Conservation (phyloP, 2,113 vertebrate genomes). For the Amphilophus citrinellus region DNA sequence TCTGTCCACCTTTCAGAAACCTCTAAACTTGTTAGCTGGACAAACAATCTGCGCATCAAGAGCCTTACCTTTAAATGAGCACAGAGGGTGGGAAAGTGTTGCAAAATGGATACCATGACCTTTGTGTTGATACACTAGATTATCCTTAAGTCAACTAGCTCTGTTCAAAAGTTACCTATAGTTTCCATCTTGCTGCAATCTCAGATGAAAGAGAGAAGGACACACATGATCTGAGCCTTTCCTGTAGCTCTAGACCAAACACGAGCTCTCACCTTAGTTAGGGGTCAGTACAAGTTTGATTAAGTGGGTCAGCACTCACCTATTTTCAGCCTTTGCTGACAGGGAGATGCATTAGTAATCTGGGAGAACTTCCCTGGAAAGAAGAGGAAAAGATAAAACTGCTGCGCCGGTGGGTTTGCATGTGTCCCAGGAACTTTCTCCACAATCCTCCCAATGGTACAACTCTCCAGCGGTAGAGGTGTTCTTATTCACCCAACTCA, state of each 20-base stretch:
- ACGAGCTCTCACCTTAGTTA: slow-evolving; percentile 72
- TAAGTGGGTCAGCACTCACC: slow-evolving; percentile 78
- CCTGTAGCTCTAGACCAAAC: slow-evolving; percentile 68
- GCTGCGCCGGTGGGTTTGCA: slow-evolving; percentile 68
- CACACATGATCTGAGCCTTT: slow-evolving; percentile 36
- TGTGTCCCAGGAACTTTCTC: slow-evolving; percentile 62
- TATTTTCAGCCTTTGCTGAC: slow-evolving; percentile 78
- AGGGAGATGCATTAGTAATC: slow-evolving; percentile 80
- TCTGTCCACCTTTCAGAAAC: slow-evolving; percentile 56
- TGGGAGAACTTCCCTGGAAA: slow-evolving; percentile 67
- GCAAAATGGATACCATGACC: slow-evolving; percentile 51
- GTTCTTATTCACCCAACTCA: slow-evolving; percentile 46
- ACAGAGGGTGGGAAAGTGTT: slow-evolving; percentile 57
- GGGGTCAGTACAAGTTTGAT: slow-evolving; percentile 77
- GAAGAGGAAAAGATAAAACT: slow-evolving; percentile 69
- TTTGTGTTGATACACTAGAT: slow-evolving; percentile 54
- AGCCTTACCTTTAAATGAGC: slow-evolving; percentile 42
- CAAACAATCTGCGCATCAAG: slow-evolving; percentile 50
- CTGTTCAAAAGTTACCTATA: slow-evolving; percentile 40
- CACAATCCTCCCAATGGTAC: slow-evolving; percentile 55
- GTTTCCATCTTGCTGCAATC: slow-evolving; percentile 28
- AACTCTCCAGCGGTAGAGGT: slow-evolving; percentile 54
- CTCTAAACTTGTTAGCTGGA: slow-evolving; percentile 67
- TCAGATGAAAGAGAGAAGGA: slow-evolving; percentile 37
- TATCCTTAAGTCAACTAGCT: slow-evolving; percentile 50